A percentile compares a stretch with the other conserved stretches of the same genome.
phyloP scores from a whole-genome alignment of 2,113 vertebrate species.

The Zeus faber region DNA sequence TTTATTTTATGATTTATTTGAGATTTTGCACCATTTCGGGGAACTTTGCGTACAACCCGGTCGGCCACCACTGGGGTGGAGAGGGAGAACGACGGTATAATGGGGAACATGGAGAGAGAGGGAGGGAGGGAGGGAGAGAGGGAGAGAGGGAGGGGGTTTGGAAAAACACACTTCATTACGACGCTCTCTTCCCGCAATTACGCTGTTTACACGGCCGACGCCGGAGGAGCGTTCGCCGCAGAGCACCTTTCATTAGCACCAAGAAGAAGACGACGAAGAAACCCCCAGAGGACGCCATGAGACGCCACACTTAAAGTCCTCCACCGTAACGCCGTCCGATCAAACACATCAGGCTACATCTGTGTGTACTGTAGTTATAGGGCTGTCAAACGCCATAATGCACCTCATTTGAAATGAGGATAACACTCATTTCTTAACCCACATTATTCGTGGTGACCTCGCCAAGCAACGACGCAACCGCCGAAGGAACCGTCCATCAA shows the following conservation, averaged over 20 bases:
- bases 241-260: neutral
- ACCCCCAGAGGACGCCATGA: neutral
- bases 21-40: too few species aligned
- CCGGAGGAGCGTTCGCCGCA: neutral
- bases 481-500: too few species aligned
- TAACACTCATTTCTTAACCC: too few species aligned
- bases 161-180: neutral
- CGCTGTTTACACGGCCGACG: conserved; percentile 1
- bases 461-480: too few species aligned
- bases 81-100: neutral
- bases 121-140: neutral
- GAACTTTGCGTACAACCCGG: too few species aligned
- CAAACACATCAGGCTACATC: neutral
- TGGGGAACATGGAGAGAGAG: neutral
- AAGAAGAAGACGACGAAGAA: neutral
- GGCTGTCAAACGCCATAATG: too few species aligned
- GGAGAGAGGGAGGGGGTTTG: neutral
- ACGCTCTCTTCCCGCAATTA: conserved; percentile 23
- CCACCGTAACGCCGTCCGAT: neutral
- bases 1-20: too few species aligned
- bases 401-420: too few species aligned
- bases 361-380: neutral
- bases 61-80: too few species aligned
- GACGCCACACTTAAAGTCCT: neutral
- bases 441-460: too few species aligned